Evolutionary conservation across 2,113 vertebrate genomes (phyloP).

Genomic region (Varanus salvator): DNA sequence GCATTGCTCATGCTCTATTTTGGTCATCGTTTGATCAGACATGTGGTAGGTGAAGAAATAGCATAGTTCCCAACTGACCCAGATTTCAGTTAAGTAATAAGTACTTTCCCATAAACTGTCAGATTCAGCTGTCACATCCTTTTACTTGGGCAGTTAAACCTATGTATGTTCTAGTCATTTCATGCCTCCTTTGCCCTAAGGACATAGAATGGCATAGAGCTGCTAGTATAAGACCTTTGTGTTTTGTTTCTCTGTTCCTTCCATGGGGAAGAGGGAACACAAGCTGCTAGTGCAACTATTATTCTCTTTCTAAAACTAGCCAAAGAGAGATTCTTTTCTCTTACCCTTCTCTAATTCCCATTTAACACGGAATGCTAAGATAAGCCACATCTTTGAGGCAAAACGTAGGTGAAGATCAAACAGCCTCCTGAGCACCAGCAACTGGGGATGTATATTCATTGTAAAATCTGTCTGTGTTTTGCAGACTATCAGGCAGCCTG

Average conservation of each 20-base stretch:
- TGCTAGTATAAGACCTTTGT: neutral
- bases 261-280: neutral
- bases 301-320: neutral
- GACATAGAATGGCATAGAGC: conserved; percentile 35
- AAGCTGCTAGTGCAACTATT: conserved; percentile 6
- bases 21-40: conserved; percentile 40
- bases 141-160: conserved; percentile 42
- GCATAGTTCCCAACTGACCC: conserved; percentile 56
- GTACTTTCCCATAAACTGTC: conserved; percentile 58
- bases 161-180: conserved; percentile 38
- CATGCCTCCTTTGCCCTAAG: conserved; percentile 37
- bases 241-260: neutral
- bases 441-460: too few species aligned
- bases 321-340: neutral
- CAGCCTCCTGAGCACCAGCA: neutral
- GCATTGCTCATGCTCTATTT: conserved; percentile 57
- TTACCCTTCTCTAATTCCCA: neutral
- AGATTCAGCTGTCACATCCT: conserved; percentile 53
- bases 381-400: neutral
- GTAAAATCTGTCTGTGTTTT: too few species aligned
- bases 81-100: conserved; percentile 66
- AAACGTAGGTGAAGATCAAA: neutral
- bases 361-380: neutral
- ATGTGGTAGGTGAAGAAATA: conserved; percentile 57
- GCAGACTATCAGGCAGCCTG: too few species aligned